Conservation (phyloP, 2,113 vertebrate genomes). For the Tauraco erythrolophus region DNA sequence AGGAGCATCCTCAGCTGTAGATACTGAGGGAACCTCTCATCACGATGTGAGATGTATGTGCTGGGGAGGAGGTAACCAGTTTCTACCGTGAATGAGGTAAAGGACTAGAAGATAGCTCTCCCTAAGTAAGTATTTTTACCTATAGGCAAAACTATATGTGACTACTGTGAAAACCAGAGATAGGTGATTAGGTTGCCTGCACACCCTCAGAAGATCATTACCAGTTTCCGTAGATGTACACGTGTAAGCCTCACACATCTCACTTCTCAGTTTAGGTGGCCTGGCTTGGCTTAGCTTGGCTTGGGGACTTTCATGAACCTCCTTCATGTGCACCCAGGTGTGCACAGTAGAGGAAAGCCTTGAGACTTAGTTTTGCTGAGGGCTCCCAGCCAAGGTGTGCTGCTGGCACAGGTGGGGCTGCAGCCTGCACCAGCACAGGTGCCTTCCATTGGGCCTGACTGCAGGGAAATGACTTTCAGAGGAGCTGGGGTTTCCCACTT, state of each 20-base stretch:
- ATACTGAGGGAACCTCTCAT: neutral
- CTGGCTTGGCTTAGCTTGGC: neutral
- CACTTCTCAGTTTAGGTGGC: neutral
- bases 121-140: neutral
- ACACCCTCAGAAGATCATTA: too few relatives aligned
- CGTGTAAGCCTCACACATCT: accelerated
- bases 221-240: neutral
- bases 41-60: neutral
- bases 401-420: neutral
- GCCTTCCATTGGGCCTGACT: neutral
- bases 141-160: neutral
- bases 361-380: neutral
- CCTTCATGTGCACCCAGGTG: neutral
- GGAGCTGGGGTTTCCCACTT: accelerated
- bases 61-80: neutral
- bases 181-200: neutral
- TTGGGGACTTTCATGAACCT: neutral
- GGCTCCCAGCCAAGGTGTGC: neutral
- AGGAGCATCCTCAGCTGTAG: neutral
- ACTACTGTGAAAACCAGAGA: neutral
- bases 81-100: neutral
- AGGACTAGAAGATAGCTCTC: neutral
- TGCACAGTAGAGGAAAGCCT: neutral
- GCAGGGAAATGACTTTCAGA: neutral
- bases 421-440: neutral